Evolutionary conservation across 2,113 vertebrate species (phyloP).

Genomic region (Todiramphus saurophagus): DNA sequence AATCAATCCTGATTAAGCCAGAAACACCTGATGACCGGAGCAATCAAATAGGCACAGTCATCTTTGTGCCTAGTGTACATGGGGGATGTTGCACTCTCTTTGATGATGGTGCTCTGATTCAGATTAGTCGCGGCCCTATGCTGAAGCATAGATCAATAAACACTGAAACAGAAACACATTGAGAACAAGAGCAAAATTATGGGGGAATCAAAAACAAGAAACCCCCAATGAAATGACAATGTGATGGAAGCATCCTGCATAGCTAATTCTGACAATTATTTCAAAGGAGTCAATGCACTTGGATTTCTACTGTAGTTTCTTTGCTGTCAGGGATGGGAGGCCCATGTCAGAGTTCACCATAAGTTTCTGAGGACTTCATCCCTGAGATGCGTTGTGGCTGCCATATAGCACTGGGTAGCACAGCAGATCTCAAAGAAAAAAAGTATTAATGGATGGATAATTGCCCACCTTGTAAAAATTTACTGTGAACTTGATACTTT

Average conservation of each 20-base stretch:
- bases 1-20: neutral
- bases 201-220: neutral
- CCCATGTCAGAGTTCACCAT: fast-evolving
- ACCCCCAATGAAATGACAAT: neutral
- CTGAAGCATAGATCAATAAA: neutral
- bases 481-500: slow-evolving; percentile 15
- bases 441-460: slow-evolving; percentile 19
- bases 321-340: fast-evolving
- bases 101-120: neutral
- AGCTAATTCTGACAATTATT: neutral
- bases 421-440: neutral
- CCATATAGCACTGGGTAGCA: neutral
- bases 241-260: neutral
- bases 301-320: neutral
- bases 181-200: neutral
- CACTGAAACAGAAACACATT: neutral
- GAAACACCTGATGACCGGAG: neutral
- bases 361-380: neutral
- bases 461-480: slow-evolving; percentile 31
- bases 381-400: neutral
- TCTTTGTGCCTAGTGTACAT: neutral
- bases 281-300: neutral
- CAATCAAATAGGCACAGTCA: neutral
- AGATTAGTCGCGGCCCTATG: neutral
- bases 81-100: neutral